Base-by-base conservation (phyloP, 2,888 invertebrate genomes). In the Deilephila porcellus region DNA sequence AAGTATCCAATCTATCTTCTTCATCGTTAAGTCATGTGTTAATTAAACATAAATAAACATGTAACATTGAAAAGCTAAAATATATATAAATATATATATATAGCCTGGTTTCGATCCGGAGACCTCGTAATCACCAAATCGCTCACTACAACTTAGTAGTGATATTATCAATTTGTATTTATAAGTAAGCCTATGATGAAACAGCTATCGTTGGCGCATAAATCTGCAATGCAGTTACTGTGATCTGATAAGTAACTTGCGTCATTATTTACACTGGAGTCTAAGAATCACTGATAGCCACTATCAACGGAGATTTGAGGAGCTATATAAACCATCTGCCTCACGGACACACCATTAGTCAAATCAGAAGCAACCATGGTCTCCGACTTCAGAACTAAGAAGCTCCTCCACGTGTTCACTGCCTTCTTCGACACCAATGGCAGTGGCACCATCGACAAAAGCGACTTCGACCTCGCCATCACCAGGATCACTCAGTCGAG, bases 351-450 rank as follows among this genome's bases (percentile, higher is more conserved):
- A 63, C 52, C 71, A 71, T 72, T 74, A 77, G 52, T 63, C 74
- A 72, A 75, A 62, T 29, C 52, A 60, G 37, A 67, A 64, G 70
- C 96, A 93, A 90, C 67, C 85, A 94, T 94, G 93, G 97, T 98
- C 89, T 97, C 98, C 79, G 98, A 97, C 86, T 98, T 98, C 94
- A 97, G 98, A 89, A 97, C 97, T 95, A 97, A 98, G 96, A 98
- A 98, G 93, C 96, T 98, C 60, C 95, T 97, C 82, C 97, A 97
- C 93, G 97, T 98, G 76, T 98, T 98, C 96, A 97, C 97, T 88
- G 96, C 97, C 74, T 98, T 98, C 94, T 98, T 98, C 86, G 98
- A 98, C 95, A 97, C 97, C 81, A 97, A 98, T 93, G 96, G 97
- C 86, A 98, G 98, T 89, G 98, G 98, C 20, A 97, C 96, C 79